These are phyloP conservation scores for Tetraneura akinire DNA, from an alignment of 1,140 invertebrate species.

Conservation along the genomic window DNA sequence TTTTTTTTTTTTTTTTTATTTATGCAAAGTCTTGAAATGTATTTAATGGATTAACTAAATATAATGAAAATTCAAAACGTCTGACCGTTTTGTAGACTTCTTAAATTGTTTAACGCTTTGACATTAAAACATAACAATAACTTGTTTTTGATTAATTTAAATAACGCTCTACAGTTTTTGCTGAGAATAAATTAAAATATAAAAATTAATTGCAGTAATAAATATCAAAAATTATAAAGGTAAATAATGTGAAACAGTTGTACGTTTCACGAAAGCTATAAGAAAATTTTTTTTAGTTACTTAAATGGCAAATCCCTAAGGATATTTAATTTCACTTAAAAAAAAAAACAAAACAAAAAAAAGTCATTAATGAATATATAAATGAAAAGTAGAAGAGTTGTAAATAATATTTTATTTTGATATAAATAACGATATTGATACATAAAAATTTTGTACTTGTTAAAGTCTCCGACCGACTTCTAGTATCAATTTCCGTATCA, in stretches of 20 bases:
- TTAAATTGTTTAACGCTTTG: background rate
- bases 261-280: background rate
- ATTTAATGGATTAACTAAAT: no score
- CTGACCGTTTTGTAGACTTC: background rate
- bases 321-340: background rate
- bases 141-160: background rate
- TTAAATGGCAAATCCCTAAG: background rate
- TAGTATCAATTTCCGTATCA: no score
- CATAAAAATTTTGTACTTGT: no score
- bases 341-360: no score
- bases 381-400: background rate
- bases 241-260: no score
- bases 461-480: no score
- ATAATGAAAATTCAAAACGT: no score
- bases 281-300: background rate
- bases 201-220: background rate
- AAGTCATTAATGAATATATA: background rate
- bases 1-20: no score
- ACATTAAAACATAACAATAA: background rate
- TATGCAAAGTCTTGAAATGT: no score
- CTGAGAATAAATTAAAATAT: background rate
- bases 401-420: background rate
- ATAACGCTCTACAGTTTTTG: background rate
- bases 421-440: no score
- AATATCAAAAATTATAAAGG: background rate